These are phyloP conservation scores for Grammatotria lemairii DNA, from an alignment of 2,113 vertebrate species.

Conservation along the genomic window DNA sequence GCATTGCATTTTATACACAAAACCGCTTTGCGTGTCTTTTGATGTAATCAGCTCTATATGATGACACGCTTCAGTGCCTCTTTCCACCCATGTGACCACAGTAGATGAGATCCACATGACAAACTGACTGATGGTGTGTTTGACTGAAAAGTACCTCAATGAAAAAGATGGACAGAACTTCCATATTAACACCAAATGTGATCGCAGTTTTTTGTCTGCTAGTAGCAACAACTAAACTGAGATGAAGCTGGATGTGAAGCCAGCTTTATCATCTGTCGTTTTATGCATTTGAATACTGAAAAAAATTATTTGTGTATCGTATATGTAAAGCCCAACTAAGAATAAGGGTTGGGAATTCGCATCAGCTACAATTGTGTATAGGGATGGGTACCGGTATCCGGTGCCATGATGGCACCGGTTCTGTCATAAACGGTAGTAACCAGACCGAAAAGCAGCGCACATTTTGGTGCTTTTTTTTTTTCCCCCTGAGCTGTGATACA, in stretches of 20 bases:
- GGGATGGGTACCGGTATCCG: no score
- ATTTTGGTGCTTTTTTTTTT: no score
- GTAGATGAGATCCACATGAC: not conserved
- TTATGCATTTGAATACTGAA: not conserved
- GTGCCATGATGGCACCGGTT: no score
- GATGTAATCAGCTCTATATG: conserved; percentile 3
- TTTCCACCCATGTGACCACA: not conserved
- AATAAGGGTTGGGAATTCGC: not conserved
- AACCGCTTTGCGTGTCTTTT: not conserved
- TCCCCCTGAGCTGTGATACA: fast-evolving
- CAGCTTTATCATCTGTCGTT: fast-evolving
- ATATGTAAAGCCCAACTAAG: not conserved
- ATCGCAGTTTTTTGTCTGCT: not conserved
- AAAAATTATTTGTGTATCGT: not conserved
- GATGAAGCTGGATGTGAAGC: not conserved
- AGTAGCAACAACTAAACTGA: not conserved
- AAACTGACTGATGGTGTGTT: not conserved
- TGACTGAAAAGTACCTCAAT: not conserved
- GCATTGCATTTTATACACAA: not conserved
- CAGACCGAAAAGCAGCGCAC: no score
- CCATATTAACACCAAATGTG: not conserved
- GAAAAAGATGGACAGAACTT: not conserved
- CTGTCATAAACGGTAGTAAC: no score
- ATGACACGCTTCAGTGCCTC: conserved; percentile 4
- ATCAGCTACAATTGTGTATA: not conserved